Conservation (phyloP, 2,797 vertebrate species). For the Alectoris magna region DNA sequence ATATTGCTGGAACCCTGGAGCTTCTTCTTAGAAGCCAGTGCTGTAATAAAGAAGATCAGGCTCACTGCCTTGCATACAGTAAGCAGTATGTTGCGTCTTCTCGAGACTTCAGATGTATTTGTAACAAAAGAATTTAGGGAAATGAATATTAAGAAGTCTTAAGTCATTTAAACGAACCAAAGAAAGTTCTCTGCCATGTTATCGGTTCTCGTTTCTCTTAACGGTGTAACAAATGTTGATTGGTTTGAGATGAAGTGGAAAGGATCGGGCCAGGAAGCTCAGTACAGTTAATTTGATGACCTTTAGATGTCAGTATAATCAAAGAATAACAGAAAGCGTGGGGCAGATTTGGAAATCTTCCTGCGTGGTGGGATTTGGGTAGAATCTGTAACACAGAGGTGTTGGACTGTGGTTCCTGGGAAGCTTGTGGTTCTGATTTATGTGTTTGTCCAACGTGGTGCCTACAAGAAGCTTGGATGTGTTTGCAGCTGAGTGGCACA, state of each 20-base stretch:
- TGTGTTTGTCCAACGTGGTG: background rate
- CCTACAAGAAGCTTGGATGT: rapidly evolving
- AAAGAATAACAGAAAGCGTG: background rate
- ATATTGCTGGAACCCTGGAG: background rate
- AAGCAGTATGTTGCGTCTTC: background rate
- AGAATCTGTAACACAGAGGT: background rate
- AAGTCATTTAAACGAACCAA: background rate
- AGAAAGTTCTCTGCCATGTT: background rate
- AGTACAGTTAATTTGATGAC: conserved; percentile 46
- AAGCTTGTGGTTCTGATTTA: background rate
- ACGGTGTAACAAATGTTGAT: background rate
- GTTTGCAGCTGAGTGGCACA: background rate
- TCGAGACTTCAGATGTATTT: background rate
- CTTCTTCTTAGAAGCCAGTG: background rate
- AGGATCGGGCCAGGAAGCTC: background rate
- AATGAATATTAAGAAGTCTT: too few relatives aligned
- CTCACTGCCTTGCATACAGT: background rate
- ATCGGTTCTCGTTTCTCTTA: background rate
- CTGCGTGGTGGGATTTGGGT: background rate
- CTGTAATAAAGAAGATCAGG: background rate
- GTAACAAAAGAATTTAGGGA: background rate
- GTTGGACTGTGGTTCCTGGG: background rate
- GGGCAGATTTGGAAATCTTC: background rate
- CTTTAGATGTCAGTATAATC: conserved; percentile 76
- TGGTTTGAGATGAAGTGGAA: background rate